Base-by-base conservation (phyloP, 2,113 vertebrate genomes). In the Murina feae region DNA sequence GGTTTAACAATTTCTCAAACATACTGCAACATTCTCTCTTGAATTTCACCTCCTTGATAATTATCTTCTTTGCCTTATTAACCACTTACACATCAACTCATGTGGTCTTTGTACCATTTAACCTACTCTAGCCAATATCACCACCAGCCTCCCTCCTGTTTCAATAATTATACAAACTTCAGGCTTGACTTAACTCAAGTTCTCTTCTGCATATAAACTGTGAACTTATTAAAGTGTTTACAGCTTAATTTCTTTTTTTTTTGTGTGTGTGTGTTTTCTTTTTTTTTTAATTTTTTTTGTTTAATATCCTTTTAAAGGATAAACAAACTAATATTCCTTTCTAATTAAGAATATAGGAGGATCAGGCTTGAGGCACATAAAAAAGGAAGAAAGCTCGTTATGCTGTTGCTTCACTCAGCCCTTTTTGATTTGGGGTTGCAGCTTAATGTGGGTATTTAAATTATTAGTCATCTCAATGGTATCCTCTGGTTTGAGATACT, bases 391-490 rank as follows among this genome's bases (percentile, higher is more conserved):
- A 85, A 71, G 28, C 28, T 90, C 74, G 53, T 96, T 89, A 80
- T 83, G 32, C 30, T 60, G 9, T 74, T 93, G 74, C 39, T 87
- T 95, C 81, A 30, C 32, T 95, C 42, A 74, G 74, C 58, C 25
- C 78, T 84, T 80, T 94, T 78, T 91, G 93, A 96, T 93, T 93
- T 80, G 71, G 55, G 66, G 76, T 96, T 89, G 82, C 63, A 49
- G 2, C 65, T 94, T 87, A 80, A 30, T 89, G 69, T 93, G 92
- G 32, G n/a, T 68, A 69, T 95, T 96, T 95, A 86, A 95, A 83
- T 96, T 92, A 94, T 84, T 93, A 95, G 86, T 88, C 96, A 86
- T 89, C 86, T 95, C 83, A 96, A 69, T 93, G 96, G 74, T 96
- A 85, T 83, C 89, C 82, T 93, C 88, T 86, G 47, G 65, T 91